Evolutionary conservation across 1,140 invertebrate species (phyloP), one percentile per base, ranked within the genome.

Genomic region (Sinella curviseta): DNA sequence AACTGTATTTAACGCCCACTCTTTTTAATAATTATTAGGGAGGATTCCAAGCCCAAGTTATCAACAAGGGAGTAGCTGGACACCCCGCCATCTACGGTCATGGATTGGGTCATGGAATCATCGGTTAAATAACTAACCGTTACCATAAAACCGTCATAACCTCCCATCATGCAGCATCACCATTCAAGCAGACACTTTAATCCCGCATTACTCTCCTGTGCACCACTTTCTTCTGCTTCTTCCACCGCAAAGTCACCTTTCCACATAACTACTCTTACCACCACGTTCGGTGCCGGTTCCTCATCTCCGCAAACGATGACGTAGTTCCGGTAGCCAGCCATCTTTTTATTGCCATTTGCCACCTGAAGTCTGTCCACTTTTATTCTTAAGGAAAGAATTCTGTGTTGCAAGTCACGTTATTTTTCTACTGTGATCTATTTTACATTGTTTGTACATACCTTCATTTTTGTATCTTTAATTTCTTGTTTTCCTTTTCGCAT

Each of bases 81-180:
- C 74, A 57, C 70, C 79, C 79, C n/a, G 65, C 65, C 30, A 60
- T 76, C 0, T 14, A 76, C 30, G 54, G 65, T 48, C 24, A 26
- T 3, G 57, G 57, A 60, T 4, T 60, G 4, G 57, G 57, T 14
- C 57, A n/a, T 60, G 57, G 57, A 60, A 4, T 12, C 57, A 26
- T 16, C 4, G 57, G 14, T 82, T 78, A 14, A 83, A 84, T 35
- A 81, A 83, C 55, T 85, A 84, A n/a, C n/a, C n/a, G n/a, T n/a
- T n/a, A n/a, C n/a, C n/a, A n/a, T n/a, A n/a, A n/a, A n/a, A n/a
- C n/a, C n/a, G n/a, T n/a, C n/a, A n/a, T n/a, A n/a, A n/a, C n/a
- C n/a, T n/a, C n/a, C n/a, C n/a, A n/a, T n/a, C n/a, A n/a, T n/a
- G n/a, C n/a, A n/a, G n/a, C n/a, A n/a, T n/a, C n/a, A n/a, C n/a